Conservation (phyloP, 2,797 vertebrate species). For the Hozukius guyotensis region DNA sequence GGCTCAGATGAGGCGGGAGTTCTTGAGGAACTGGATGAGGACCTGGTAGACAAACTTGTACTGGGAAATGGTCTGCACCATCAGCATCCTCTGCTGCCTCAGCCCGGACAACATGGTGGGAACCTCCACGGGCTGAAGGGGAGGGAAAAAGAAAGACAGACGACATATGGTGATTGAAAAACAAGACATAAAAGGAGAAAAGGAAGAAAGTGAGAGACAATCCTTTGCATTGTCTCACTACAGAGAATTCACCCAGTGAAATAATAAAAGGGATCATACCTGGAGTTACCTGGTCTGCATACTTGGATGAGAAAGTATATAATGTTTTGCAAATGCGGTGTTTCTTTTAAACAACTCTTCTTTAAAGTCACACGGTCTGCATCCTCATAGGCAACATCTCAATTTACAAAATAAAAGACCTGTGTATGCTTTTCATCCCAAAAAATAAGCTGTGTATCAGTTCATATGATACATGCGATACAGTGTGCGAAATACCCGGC, state of each 20-base stretch:
- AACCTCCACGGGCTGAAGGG: slow-evolving; percentile 90
- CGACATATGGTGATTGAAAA: accelerated
- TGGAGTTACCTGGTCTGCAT: not conserved
- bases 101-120: slow-evolving; percentile 91
- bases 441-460: too few species aligned
- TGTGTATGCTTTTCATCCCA: not conserved
- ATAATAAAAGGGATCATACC: not conserved
- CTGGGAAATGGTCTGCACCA: slow-evolving; percentile 97
- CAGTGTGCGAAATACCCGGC: too few species aligned
- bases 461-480: too few species aligned
- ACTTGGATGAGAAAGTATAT: not conserved
- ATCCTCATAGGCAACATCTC: not conserved
- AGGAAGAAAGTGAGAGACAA: not conserved
- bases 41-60: slow-evolving; percentile 98
- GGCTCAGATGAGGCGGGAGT: slow-evolving; percentile 93
- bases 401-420: not conserved
- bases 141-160: not conserved
- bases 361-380: not conserved
- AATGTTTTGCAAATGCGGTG: not conserved
- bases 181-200: not conserved
- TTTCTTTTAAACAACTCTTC: not conserved
- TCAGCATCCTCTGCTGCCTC: slow-evolving; percentile 94
- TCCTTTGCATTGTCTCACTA: not conserved
- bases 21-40: slow-evolving; percentile 96
- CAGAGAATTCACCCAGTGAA: not conserved